Percentiles rank a stretch among this genome's conserved stretches.
Conservation (phyloP, 2,888 invertebrate species). For the Cryptocephalus moraei region DNA sequence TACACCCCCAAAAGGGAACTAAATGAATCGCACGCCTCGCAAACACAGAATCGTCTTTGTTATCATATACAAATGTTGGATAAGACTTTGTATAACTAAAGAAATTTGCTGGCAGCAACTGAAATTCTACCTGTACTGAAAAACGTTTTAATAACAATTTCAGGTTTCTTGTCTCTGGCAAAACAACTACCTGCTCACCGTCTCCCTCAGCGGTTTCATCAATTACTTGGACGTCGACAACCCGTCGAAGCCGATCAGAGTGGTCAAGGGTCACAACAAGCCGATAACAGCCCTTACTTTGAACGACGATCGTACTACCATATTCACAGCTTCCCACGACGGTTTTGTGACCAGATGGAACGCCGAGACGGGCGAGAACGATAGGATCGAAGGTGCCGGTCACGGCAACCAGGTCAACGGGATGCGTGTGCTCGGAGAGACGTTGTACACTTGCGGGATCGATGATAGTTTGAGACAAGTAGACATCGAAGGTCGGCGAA, state of each 20-base stretch:
- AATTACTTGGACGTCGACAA: constrained; percentile 85
- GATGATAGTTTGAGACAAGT: constrained; percentile 81
- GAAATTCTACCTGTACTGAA: too few relatives aligned
- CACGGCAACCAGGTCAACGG: constrained; percentile 95
- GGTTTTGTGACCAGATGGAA: constrained; percentile 82
- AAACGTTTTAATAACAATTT: neutral
- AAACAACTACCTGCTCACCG: constrained; percentile 67
- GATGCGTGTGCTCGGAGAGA: constrained; percentile 60
- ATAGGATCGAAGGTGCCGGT: constrained; percentile 70
- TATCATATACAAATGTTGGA: too few relatives aligned
- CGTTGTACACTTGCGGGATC: constrained; percentile 81
- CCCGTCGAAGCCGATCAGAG: constrained; percentile 65
- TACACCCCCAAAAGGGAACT: too few relatives aligned
- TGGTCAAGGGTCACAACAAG: constrained; percentile 95
- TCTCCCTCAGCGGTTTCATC: constrained; percentile 92
- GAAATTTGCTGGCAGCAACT: too few relatives aligned
- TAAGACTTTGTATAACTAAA: too few relatives aligned
- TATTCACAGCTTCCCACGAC: constrained; percentile 91
- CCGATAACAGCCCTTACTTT: constrained; percentile 86
- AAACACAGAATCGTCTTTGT: too few relatives aligned
- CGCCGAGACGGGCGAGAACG: constrained; percentile 71
- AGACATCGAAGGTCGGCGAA: constrained; percentile 37
- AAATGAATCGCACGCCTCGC: too few relatives aligned
- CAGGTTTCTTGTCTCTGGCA: constrained; percentile 92
- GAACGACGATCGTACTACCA: constrained; percentile 59